A percentile compares a stretch with the other conserved stretches of the same genome.
Evolutionary conservation across 2,888 invertebrate species (phyloP).

Genomic region (Eupithecia pulchellata): DNA sequence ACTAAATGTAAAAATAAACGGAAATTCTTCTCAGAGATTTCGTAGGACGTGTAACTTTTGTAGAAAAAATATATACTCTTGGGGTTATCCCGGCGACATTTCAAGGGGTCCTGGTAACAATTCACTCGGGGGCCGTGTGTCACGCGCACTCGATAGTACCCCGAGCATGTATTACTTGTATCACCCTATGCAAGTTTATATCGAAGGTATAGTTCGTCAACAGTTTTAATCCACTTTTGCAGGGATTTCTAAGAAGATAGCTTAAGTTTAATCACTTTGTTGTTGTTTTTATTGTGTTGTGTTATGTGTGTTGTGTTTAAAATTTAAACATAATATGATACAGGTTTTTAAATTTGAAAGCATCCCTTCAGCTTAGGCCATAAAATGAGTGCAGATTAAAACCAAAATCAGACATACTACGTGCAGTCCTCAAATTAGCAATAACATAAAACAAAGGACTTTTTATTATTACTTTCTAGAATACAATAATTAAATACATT

Average conservation of each 20-base stretch:
- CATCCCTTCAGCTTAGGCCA: not conserved
- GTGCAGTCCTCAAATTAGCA: not conserved
- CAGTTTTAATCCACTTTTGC: not conserved
- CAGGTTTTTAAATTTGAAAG: not conserved
- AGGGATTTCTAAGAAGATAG: not conserved
- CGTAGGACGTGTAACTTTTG: slow-evolving; percentile 54
- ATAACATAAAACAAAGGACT: slow-evolving; percentile 1
- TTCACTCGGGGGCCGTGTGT: slow-evolving; percentile 73
- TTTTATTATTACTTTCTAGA: no score
- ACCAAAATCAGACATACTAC: not conserved
- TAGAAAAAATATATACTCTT: slow-evolving; percentile 71
- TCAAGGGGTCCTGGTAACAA: slow-evolving; percentile 67
- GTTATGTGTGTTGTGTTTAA: no score
- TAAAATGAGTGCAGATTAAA: not conserved
- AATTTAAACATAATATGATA: not conserved
- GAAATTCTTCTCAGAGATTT: slow-evolving; percentile 29
- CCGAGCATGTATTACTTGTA: slow-evolving; percentile 64
- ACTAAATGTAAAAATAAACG: slow-evolving; percentile 12
- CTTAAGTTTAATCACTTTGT: not conserved
- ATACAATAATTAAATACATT: no score
- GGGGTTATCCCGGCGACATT: slow-evolving; percentile 74
- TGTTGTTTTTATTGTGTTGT: no score
- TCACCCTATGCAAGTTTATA: slow-evolving; percentile 48
- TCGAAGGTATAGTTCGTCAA: not conserved
- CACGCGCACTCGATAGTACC: slow-evolving; percentile 69